Percentiles rank a stretch among this genome's conserved stretches.
Conservation (phyloP, 2,113 vertebrate genomes). For the Pelecanus crispus region DNA sequence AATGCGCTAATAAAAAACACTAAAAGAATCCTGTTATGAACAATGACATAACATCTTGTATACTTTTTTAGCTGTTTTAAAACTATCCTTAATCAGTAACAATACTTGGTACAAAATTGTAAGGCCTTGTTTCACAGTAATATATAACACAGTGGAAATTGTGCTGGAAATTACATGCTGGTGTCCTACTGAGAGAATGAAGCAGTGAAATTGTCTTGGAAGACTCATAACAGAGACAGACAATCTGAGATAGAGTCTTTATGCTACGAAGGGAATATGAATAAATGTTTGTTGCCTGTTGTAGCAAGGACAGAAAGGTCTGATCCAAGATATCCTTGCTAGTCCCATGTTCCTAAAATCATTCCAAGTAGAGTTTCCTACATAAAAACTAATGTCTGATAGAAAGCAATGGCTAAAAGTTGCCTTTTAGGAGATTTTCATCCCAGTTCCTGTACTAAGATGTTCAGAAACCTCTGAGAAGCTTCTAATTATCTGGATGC, state of each 20-base stretch:
- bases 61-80: not conserved
- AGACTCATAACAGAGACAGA: not conserved
- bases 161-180: not conserved
- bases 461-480: not conserved
- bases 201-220: constrained; percentile 8
- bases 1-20: not conserved
- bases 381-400: not conserved
- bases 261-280: not conserved
- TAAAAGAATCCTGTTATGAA: not conserved
- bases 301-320: not conserved
- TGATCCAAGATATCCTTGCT: not conserved
- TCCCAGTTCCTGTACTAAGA: not conserved
- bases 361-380: not conserved
- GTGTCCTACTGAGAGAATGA: not conserved
- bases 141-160: not conserved
- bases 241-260: not conserved
- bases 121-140: not conserved
- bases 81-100: not conserved
- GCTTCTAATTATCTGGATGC: not conserved
- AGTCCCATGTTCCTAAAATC: not conserved
- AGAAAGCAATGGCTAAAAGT: not conserved
- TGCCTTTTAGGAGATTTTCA: not conserved
- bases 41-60: not conserved
- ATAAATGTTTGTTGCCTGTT: not conserved
- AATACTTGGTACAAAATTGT: not conserved